phyloP scores from a whole-genome alignment of 92 coral and sea anemone genomes.

The Phenganax subtilis region DNA sequence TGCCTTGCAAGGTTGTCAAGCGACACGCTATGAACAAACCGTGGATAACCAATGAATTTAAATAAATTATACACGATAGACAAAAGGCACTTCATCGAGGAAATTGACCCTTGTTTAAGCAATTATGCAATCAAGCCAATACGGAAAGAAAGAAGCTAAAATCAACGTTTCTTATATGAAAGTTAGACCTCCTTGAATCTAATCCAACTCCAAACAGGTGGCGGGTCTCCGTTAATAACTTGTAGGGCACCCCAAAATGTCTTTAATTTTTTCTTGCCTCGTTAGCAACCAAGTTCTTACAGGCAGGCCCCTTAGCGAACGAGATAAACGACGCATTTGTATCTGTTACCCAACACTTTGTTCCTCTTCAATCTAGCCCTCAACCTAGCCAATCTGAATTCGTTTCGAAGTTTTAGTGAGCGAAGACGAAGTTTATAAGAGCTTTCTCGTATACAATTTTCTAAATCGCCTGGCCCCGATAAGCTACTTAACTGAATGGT shows the following conservation, averaged over 20 bases:
- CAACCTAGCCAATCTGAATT: not conserved
- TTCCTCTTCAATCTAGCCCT: constrained; percentile 4
- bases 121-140: not conserved
- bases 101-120: too few species aligned
- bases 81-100: too few species aligned
- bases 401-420: not conserved
- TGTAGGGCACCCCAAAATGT: not conserved
- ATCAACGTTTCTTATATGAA: not conserved
- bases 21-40: too few species aligned
- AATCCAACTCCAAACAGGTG: constrained; percentile 3
- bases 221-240: not conserved
- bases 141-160: not conserved
- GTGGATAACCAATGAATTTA: too few species aligned
- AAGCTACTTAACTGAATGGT: not conserved
- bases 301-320: not conserved
- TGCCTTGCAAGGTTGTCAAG: too few species aligned
- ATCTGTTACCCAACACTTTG: not conserved
- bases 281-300: not conserved
- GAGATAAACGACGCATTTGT: not conserved
- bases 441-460: not conserved
- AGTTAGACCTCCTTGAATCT: constrained; percentile 3
- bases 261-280: not conserved
- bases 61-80: too few species aligned
- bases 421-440: not conserved
- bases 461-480: constrained; percentile 26